A percentile compares a stretch with the other conserved stretches of the same genome.
phyloP scores from a whole-genome alignment of 1,140 invertebrate species.

The Yoshiicerus persimilis region DNA sequence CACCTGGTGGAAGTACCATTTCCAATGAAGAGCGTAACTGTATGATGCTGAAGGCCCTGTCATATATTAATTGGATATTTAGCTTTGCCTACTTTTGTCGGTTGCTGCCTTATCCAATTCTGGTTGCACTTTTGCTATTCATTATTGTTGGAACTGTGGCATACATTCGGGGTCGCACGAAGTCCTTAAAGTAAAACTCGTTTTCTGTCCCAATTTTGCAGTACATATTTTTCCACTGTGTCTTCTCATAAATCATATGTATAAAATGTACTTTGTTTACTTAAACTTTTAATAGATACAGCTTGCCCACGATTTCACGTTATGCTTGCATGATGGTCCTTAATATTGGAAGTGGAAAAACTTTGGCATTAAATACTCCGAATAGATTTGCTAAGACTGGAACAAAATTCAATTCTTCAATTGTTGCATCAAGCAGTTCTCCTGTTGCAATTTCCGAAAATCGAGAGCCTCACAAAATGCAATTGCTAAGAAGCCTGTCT shows the following conservation, averaged over 20 bases:
- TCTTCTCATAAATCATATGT: too few species aligned
- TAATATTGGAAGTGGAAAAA: constrained; percentile 37
- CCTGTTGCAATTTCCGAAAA: not conserved
- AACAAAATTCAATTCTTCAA: not conserved
- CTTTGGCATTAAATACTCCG: not conserved
- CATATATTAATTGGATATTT: constrained; percentile 26
- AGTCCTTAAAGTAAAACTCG: not conserved
- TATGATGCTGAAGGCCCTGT: not conserved
- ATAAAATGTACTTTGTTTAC: too few species aligned
- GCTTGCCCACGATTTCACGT: constrained; percentile 31
- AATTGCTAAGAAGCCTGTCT: not conserved
- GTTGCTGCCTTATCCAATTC: constrained; percentile 23
- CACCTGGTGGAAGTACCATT: not conserved
- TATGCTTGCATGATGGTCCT: constrained; percentile 35
- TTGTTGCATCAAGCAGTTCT: not conserved
- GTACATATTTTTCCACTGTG: too few species aligned
- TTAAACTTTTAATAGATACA: not conserved
- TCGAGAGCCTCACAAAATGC: not conserved
- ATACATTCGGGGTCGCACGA: not conserved
- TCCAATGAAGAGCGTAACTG: not conserved
- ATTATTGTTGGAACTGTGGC: constrained; percentile 4
- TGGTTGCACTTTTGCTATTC: constrained; percentile 23
- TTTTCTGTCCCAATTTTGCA: not conserved
- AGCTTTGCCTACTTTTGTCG: constrained; percentile 24
- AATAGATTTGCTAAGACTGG: not conserved